A percentile compares a stretch with the other conserved stretches of the same genome.
phyloP scores from a whole-genome alignment of 2,888 invertebrate species.

The Crepidodera aurea region DNA sequence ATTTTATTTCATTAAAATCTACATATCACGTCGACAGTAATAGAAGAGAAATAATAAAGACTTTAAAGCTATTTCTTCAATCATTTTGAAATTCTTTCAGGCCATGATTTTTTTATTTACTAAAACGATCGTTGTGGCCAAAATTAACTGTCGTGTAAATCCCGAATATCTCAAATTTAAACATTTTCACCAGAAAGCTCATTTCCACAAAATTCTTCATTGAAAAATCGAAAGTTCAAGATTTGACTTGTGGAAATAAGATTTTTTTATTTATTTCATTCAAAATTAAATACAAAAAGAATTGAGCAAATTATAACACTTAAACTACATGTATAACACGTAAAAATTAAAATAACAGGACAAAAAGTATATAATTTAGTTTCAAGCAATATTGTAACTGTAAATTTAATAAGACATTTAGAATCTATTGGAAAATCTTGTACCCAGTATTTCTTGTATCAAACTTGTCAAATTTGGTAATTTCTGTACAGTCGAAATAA shows the following conservation, averaged over 20 bases:
- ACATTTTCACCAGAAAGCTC: neutral
- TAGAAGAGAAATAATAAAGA: constrained; percentile 31
- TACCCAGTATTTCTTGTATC: too few species aligned
- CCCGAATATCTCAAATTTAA: constrained; percentile 5
- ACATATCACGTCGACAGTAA: constrained; percentile 45
- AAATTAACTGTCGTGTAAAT: constrained; percentile 31
- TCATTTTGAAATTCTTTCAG: constrained; percentile 32
- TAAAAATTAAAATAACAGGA: constrained; percentile 16
- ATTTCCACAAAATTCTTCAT: neutral
- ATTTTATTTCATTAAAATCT: constrained; percentile 41
- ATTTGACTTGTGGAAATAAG: too few species aligned
- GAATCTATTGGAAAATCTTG: neutral
- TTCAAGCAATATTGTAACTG: constrained; percentile 1
- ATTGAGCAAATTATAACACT: constrained; percentile 42
- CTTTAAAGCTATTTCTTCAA: constrained; percentile 38
- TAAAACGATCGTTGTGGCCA: constrained; percentile 41
- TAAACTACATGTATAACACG: constrained; percentile 22
- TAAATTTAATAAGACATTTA: neutral
- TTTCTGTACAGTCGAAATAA: too few species aligned
- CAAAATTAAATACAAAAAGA: constrained; percentile 28
- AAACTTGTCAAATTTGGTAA: too few species aligned
- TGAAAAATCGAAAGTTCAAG: neutral
- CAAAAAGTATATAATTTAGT: constrained; percentile 19
- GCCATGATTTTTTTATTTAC: constrained; percentile 32
- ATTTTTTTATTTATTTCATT: too few species aligned